Base-by-base conservation (phyloP, 1,140 invertebrate species). In the Drosophila busckii region DNA sequence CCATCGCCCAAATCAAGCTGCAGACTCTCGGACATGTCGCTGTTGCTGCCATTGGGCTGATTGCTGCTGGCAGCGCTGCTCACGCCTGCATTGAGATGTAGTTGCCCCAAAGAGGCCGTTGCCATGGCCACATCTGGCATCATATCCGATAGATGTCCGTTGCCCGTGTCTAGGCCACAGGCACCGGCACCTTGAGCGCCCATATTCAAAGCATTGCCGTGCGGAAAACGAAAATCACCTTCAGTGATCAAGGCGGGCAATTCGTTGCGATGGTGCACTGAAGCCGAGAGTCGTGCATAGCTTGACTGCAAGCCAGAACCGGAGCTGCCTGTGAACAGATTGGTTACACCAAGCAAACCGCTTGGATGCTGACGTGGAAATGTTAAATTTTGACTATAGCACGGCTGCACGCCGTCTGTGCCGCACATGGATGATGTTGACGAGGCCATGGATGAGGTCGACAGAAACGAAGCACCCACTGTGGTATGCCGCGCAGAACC, bases 61-160 rank as follows among this genome's bases (percentile, higher is more conserved):
- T n/a, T 46, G 12, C 13, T 52, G 12, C 29, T 31, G 35, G 31
- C 48, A 22, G 25, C 12, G 52, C 38, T 73, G 15, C 26, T 20
- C 4, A 37, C 37, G n/a, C 42, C 61, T 19, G 52, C 52, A 35
- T 56, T 60, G 13, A 88, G 56, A 67, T 92, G 91, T 37, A 94
- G 88, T 54, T 92, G 92, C 7, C 90, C 90, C 26, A 94, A 88
- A 0, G 93, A 93, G 2, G 93, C 90, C 0, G 94, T 94, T 20
- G 94, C 94, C 93, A 95, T 94, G n/a, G 94, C 94, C 34, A 96
- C 94, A 87, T 96, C 94, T 1, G 94, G 94, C 93, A 96, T 95
- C 67, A 93, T 92, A 59, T 94, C 93, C 37, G 93, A 95, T 22
- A 95, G 87, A 68, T 93, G 92, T 16, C 92, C 91, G 40, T 92